phyloP scores from a whole-genome alignment of 2,113 vertebrate species.

The Caretta caretta region DNA sequence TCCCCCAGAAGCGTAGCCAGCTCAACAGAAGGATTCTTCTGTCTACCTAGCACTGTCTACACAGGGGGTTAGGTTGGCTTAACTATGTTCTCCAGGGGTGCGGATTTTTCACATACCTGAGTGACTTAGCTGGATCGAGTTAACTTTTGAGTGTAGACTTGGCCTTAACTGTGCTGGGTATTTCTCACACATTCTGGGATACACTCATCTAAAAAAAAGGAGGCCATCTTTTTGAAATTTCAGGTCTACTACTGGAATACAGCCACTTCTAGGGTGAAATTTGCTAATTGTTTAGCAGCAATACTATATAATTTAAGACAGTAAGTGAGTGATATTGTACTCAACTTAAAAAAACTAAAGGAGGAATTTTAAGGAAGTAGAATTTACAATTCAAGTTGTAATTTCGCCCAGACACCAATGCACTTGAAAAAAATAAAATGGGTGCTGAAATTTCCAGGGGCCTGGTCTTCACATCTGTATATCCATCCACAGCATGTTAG shows the following conservation, averaged over 20 bases:
- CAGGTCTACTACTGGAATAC: accelerated
- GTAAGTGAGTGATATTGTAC: not conserved
- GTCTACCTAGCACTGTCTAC: not conserved
- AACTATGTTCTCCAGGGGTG: not conserved
- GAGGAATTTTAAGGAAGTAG: not conserved
- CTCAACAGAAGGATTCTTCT: not conserved
- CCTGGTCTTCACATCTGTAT: not conserved
- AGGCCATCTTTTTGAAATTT: not conserved
- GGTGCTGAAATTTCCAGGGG: not conserved
- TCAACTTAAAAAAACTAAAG: not conserved
- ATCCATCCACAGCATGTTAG: not conserved
- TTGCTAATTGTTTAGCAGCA: not conserved
- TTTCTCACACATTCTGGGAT: slow-evolving; percentile 28
- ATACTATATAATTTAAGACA: not conserved
- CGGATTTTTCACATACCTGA: not conserved
- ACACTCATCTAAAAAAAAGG: not conserved
- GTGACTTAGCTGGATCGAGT: not conserved
- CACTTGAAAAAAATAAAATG: not conserved
- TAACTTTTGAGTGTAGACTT: not conserved
- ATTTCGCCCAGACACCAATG: not conserved
- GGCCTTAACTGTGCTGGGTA: not conserved
- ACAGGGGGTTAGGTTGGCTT: not conserved
- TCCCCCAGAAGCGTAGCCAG: not conserved
- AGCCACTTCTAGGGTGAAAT: not conserved
- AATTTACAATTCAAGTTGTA: not conserved